Conservation (phyloP, 92 coral and sea anemone genomes). For the Virgularia gustaviana region DNA sequence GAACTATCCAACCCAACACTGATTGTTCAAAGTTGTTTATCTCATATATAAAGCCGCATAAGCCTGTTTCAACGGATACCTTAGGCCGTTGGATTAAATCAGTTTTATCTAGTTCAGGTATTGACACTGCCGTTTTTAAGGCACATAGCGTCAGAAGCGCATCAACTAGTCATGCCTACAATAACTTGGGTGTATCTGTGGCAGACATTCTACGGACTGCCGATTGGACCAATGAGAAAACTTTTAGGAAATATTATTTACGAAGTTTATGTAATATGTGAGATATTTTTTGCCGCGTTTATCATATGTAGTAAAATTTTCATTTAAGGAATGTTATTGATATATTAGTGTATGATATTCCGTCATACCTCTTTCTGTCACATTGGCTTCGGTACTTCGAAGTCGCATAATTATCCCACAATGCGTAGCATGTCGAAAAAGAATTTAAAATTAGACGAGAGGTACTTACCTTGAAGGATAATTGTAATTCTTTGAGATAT, state of each 20-base stretch:
- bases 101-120: conserved; percentile 32
- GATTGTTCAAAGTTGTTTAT: conserved; percentile 47
- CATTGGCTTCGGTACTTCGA: conserved; percentile 59
- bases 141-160: conserved; percentile 55
- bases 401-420: conserved; percentile 65
- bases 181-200: conserved; percentile 40
- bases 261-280: too few species aligned
- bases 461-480: conserved; percentile 60
- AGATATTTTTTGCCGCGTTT: too few species aligned
- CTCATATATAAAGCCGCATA: conserved; percentile 50
- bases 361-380: not conserved
- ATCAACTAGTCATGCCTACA: conserved; percentile 26
- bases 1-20: not conserved
- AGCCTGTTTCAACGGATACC: conserved; percentile 36
- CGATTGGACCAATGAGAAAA: conserved; percentile 40
- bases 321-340: not conserved
- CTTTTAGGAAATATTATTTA: conserved; percentile 44
- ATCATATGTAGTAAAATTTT: too few species aligned
- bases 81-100: conserved; percentile 49
- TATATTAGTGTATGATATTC: not conserved
- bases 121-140: conserved; percentile 45
- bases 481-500: conserved; percentile 58
- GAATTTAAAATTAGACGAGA: conserved; percentile 58
- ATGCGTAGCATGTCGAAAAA: conserved; percentile 64
- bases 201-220: conserved; percentile 38